These are phyloP conservation scores for Phoebastria nigripes DNA, from an alignment of 2,797 vertebrate species.

Conservation along the genomic window DNA sequence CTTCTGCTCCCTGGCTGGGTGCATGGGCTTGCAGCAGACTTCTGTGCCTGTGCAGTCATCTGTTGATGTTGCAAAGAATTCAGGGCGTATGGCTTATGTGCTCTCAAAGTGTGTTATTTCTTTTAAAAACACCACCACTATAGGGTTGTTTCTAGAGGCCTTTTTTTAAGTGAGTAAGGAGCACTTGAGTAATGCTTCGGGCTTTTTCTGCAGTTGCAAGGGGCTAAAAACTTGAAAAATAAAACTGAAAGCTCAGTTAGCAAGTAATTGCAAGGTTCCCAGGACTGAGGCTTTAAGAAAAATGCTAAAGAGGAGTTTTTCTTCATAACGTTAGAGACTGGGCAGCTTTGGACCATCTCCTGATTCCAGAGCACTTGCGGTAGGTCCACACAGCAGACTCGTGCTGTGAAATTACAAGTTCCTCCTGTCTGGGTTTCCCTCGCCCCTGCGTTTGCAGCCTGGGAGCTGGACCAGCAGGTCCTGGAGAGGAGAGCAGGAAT, in stretches of 20 bases:
- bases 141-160: background rate
- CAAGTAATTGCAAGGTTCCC: background rate
- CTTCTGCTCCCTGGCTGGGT: background rate
- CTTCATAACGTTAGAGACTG: background rate
- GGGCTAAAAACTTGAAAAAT: background rate
- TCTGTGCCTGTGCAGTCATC: background rate
- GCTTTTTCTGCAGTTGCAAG: background rate
- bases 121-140: fast-evolving
- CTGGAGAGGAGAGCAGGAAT: background rate
- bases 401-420: background rate
- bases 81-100: background rate
- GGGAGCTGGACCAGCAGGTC: background rate
- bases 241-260: background rate
- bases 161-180: background rate
- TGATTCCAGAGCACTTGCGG: background rate
- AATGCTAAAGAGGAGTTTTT: background rate
- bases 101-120: background rate
- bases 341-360: background rate
- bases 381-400: background rate
- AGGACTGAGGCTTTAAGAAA: background rate
- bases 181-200: background rate
- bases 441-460: fast-evolving
- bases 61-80: background rate
- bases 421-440: background rate
- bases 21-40: background rate